phyloP scores from a whole-genome alignment of 2,797 vertebrate genomes.

The Phoebastria nigripes region DNA sequence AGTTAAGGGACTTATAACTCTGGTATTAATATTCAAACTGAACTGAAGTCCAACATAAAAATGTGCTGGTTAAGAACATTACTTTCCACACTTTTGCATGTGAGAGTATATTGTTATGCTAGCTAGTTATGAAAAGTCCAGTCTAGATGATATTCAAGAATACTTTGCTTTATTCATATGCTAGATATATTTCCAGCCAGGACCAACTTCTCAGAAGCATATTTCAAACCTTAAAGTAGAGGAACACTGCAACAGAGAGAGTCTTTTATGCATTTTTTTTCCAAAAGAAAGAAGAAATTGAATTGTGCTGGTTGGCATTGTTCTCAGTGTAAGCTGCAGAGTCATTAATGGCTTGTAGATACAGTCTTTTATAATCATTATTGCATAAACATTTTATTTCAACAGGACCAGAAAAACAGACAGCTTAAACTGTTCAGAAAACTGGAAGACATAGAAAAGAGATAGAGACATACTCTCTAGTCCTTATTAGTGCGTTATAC shows the following conservation, averaged over 20 bases:
- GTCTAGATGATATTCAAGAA: neutral
- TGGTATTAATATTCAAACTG: slow-evolving; percentile 50
- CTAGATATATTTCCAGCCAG: neutral
- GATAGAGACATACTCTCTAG: neutral
- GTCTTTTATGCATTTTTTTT: neutral
- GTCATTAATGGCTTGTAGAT: neutral
- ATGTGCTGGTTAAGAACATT: neutral
- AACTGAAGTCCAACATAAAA: slow-evolving; percentile 28
- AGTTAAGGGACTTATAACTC: slow-evolving; percentile 13
- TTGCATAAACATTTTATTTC: neutral
- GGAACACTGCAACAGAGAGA: neutral
- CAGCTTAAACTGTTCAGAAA: neutral
- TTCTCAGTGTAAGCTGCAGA: neutral
- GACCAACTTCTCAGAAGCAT: neutral
- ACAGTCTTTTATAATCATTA: neutral
- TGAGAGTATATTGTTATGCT: neutral
- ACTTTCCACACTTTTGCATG: neutral
- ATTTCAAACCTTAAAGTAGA: neutral
- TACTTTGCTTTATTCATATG: neutral
- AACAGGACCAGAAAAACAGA: neutral
- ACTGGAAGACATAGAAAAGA: neutral
- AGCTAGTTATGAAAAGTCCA: neutral
- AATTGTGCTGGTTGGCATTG: neutral
- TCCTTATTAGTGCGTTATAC: neutral
- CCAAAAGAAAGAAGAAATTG: neutral